phyloP scores from a whole-genome alignment of 1,140 invertebrate species.

The Agrilus planipennis region DNA sequence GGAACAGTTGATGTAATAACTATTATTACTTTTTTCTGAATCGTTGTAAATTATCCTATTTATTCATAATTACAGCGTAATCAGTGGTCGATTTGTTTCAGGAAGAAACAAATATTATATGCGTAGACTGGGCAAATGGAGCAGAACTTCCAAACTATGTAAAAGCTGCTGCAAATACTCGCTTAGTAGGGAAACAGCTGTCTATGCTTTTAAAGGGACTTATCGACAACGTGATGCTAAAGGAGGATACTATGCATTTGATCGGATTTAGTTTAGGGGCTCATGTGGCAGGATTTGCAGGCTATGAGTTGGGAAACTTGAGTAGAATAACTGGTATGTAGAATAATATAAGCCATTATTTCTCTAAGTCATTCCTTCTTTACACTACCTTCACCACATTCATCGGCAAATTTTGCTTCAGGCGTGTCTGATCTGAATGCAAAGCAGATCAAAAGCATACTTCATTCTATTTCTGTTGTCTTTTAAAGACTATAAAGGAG shows the following conservation, averaged over 20 bases:
- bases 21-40: no score
- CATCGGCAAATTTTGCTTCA: no score
- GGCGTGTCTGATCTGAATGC: no score
- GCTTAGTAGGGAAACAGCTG: slow-evolving; percentile 82
- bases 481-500: no score
- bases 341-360: neutral
- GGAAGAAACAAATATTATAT: slow-evolving; percentile 82
- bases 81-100: slow-evolving; percentile 33
- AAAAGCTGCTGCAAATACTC: slow-evolving; percentile 82
- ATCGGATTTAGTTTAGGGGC: slow-evolving; percentile 87
- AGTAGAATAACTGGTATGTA: slow-evolving; percentile 69
- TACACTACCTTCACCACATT: no score
- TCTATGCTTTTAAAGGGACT: slow-evolving; percentile 57
- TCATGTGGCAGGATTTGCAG: slow-evolving; percentile 88
- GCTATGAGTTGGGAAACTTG: slow-evolving; percentile 69
- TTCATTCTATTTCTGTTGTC: neutral
- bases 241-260: slow-evolving; percentile 62
- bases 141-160: slow-evolving; percentile 87
- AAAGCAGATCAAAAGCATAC: no score
- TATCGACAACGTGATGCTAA: slow-evolving; percentile 44
- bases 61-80: no score
- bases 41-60: no score
- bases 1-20: no score
- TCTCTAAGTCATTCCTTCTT: no score
- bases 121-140: slow-evolving; percentile 90